Evolutionary conservation across 1,140 invertebrate genomes (phyloP).

Genomic region (Penaeus indicus): DNA sequence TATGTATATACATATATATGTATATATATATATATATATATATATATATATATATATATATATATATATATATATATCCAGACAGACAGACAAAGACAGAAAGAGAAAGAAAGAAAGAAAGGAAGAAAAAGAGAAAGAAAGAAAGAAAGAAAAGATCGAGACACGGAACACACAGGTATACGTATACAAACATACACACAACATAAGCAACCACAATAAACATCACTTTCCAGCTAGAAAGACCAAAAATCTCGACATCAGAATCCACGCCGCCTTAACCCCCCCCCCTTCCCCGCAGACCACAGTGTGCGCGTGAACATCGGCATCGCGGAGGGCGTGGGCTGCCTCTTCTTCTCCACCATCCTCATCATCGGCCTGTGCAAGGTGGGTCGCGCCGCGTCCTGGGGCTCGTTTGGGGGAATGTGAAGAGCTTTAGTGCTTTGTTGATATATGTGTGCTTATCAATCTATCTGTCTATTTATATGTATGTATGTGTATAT

Average conservation of each 20-base stretch:
- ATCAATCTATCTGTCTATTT: too few relatives aligned
- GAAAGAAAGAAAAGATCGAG: not conserved
- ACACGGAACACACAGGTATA: too few relatives aligned
- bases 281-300: slow-evolving; percentile 23
- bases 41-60: too few relatives aligned
- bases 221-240: not conserved
- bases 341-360: slow-evolving; percentile 48
- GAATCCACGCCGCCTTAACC: not conserved
- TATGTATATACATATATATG: not conserved
- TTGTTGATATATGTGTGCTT: too few relatives aligned
- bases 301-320: slow-evolving; percentile 53
- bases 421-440: too few relatives aligned
- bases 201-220: too few relatives aligned
- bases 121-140: too few relatives aligned
- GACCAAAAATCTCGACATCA: not conserved
- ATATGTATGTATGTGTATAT: too few relatives aligned
- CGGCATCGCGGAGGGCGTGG: slow-evolving; percentile 56
- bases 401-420: too few relatives aligned
- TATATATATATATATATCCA: not conserved
- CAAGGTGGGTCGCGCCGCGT: slow-evolving; percentile 37
- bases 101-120: too few relatives aligned
- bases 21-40: too few relatives aligned
- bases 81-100: not conserved
- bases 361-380: slow-evolving; percentile 49
- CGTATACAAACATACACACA: too few relatives aligned